phyloP scores from a whole-genome alignment of 2,888 invertebrate species.

The Brenthis hecate region DNA sequence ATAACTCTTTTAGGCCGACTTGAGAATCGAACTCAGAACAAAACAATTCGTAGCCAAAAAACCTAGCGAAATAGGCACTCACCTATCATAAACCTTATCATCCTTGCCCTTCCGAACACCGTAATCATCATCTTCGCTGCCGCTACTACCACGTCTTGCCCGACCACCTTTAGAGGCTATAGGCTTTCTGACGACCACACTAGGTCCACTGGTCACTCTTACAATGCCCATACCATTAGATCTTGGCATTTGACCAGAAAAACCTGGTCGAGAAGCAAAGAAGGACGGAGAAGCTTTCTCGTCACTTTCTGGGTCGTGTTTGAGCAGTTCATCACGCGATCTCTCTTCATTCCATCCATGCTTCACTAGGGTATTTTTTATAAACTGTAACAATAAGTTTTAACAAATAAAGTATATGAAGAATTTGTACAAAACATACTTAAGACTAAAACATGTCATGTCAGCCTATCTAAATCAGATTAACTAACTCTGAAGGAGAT shows the following conservation, averaged over 20 bases:
- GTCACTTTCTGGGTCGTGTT: slow-evolving; percentile 72
- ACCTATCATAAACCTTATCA: slow-evolving; percentile 86
- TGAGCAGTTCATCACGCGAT: slow-evolving; percentile 78
- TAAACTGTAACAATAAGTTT: slow-evolving; percentile 61
- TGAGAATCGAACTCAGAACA: too few relatives aligned
- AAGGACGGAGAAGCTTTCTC: slow-evolving; percentile 51
- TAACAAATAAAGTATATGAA: neutral
- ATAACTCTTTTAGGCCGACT: neutral
- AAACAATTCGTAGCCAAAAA: neutral
- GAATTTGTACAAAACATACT: too few relatives aligned
- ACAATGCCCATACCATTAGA: slow-evolving; percentile 50
- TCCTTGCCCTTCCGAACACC: slow-evolving; percentile 84
- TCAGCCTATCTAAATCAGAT: too few relatives aligned
- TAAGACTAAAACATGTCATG: too few relatives aligned
- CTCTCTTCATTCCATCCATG: slow-evolving; percentile 82
- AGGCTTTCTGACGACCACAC: slow-evolving; percentile 50
- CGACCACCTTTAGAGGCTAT: slow-evolving; percentile 66
- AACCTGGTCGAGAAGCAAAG: slow-evolving; percentile 54
- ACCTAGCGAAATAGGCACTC: slow-evolving; percentile 37
- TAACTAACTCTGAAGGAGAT: too few relatives aligned
- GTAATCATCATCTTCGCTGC: slow-evolving; percentile 83
- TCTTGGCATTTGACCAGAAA: slow-evolving; percentile 51
- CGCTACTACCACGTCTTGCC: slow-evolving; percentile 74
- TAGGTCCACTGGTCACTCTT: slow-evolving; percentile 55
- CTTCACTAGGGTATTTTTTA: slow-evolving; percentile 79